Evolutionary conservation across 2,797 vertebrate genomes (phyloP), one percentile per base, ranked within the genome.

Genomic region (Lutjanus argentimaculatus): DNA sequence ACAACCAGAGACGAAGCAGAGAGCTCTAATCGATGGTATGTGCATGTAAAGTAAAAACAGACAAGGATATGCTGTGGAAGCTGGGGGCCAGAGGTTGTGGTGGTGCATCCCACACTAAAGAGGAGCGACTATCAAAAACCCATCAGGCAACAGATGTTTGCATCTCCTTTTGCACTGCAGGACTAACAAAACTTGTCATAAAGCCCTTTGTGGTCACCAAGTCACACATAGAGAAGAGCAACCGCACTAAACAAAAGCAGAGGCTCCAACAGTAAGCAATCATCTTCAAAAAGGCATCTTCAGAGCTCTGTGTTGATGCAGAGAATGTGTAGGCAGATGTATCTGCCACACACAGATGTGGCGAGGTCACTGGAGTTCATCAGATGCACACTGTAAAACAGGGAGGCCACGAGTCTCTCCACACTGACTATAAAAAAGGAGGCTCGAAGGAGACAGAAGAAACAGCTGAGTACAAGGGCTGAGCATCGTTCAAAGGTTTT

Each of bases 221-320:
- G 77, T 83, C 83, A 45, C 90, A 86, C 70, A 52, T 13, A 51
- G 77, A 4, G 2, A 21, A 57, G 42, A 1, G 22, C 2, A 55
- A 66, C 75, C 85, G n/a, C 76, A 81, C 46, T 17, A 81, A 88
- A 91, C 66, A 61, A 75, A 77, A 61, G 72, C 62, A 62, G 59
- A 84, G 61, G 64, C 66, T 21, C 63, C 43, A 12, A 51, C 62
- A 48, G 53, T n/a, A 9, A 79, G 68, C 45, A 51, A 67, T 89
- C 69, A 64, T 88, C 88, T 90, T 89, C 84, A 90, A 86, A 91
- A 48, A 16, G 66, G 55, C 51, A 11, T 79, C 82, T 83, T 67
- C 57, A 75, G 49, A 79, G 77, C 36, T 1, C 42, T 16, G 67
- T 36, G 66, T 12, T 17, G 69, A 59, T 11, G 46, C 71, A 16